These are phyloP conservation scores for Chunga burmeisteri DNA, from an alignment of 2,113 vertebrate species.

Conservation along the genomic window DNA sequence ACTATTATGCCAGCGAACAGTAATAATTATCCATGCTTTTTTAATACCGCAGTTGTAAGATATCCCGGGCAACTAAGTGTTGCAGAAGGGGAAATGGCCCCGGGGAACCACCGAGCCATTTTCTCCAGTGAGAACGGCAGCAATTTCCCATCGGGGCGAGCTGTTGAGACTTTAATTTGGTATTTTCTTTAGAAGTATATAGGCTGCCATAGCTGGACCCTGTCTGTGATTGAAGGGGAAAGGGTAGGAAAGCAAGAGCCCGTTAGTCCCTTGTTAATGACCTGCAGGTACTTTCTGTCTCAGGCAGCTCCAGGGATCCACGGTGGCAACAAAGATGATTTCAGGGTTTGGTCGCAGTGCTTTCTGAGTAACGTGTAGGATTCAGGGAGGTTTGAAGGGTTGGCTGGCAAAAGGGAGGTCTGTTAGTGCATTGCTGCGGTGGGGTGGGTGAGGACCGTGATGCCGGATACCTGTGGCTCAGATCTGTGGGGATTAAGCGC, in stretches of 20 bases:
- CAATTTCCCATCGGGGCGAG: neutral
- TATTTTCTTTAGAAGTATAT: neutral
- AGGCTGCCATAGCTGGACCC: neutral
- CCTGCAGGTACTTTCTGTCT: neutral
- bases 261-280: neutral
- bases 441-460: neutral
- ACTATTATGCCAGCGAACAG: neutral
- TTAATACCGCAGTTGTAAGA: neutral
- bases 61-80: neutral
- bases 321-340: neutral
- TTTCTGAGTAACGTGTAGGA: neutral
- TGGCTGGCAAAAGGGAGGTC: neutral
- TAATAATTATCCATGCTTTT: neutral
- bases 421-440: rapidly evolving
- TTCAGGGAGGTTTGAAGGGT: neutral
- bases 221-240: neutral
- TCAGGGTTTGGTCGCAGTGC: neutral
- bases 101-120: rapidly evolving
- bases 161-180: neutral
- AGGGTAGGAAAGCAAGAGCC: neutral
- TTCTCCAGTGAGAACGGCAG: neutral
- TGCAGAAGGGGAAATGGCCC: neutral
- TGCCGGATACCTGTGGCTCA: neutral
- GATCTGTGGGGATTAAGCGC: rapidly evolving
- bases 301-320: neutral